A percentile compares a stretch with the other conserved stretches of the same genome.
Evolutionary conservation across 2,888 invertebrate genomes (phyloP).

Genomic region (Imbricaverruca yamaguchii): DNA sequence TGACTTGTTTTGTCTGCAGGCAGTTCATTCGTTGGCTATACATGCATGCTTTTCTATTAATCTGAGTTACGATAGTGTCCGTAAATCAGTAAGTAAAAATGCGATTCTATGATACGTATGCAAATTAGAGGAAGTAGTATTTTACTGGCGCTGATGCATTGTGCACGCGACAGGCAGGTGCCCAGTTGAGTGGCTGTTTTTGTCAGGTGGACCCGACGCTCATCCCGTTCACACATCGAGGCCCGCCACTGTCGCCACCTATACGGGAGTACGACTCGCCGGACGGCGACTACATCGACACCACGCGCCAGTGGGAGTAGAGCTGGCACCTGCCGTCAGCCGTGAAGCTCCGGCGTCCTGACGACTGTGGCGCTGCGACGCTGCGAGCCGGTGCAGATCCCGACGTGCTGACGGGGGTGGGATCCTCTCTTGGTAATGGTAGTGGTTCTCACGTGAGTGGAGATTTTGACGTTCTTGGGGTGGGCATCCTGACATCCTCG

Average conservation of each 20-base stretch:
- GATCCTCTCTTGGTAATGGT: too few species aligned
- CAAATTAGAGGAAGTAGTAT: conserved; percentile 66
- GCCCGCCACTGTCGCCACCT: conserved; percentile 76
- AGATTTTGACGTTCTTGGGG: too few species aligned
- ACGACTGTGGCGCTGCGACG: too few species aligned
- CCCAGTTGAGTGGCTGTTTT: too few species aligned
- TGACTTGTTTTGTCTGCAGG: too few species aligned
- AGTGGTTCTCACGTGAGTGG: too few species aligned
- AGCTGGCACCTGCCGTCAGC: too few species aligned
- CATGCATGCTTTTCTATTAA: not conserved
- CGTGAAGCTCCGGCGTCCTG: too few species aligned
- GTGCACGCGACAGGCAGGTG: too few species aligned
- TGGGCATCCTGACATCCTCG: too few species aligned
- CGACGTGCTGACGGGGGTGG: too few species aligned
- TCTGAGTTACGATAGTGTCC: not conserved
- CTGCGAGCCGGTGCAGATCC: too few species aligned
- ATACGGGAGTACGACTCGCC: conserved; percentile 69
- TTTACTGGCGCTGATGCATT: conserved; percentile 36
- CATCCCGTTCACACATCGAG: conserved; percentile 59
- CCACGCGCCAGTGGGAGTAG: conserved; percentile 68
- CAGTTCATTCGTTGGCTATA: not conserved
- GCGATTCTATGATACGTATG: conserved; percentile 81
- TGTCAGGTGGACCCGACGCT: conserved; percentile 60
- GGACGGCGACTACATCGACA: conserved; percentile 83
- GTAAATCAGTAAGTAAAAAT: conserved; percentile 64